phyloP scores from a whole-genome alignment of 2,797 vertebrate genomes.

The Anisognathus igniventris region DNA sequence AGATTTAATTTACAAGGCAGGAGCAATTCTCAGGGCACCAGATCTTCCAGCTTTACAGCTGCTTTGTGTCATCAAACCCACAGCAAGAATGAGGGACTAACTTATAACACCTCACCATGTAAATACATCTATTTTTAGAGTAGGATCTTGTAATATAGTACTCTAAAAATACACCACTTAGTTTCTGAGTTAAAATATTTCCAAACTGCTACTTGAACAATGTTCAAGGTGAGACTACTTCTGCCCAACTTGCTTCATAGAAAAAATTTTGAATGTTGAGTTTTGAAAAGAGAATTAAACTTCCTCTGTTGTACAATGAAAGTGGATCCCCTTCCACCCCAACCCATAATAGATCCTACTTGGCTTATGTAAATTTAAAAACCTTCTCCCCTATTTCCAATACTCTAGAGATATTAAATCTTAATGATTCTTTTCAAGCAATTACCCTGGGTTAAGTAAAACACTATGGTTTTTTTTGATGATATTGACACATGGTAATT shows the following conservation, averaged over 20 bases:
- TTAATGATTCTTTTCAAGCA: constrained; percentile 73
- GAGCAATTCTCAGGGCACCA: constrained; percentile 17
- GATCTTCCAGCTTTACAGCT: constrained; percentile 25
- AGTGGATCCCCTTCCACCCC: background rate
- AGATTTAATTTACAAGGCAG: constrained; percentile 39
- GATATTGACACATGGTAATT: constrained; percentile 64
- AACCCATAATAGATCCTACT: background rate
- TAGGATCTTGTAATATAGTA: background rate
- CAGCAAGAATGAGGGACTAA: background rate
- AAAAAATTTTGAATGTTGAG: background rate
- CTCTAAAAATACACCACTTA: background rate
- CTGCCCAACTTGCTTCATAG: background rate
- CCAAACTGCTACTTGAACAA: background rate
- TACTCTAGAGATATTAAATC: constrained; percentile 64
- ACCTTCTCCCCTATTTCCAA: background rate
- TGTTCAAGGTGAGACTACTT: background rate
- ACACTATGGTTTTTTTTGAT: constrained; percentile 10
- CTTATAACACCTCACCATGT: background rate
- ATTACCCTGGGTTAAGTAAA: constrained; percentile 78
- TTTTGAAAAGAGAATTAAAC: background rate
- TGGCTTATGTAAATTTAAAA: background rate
- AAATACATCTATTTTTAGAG: background rate
- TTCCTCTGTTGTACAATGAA: background rate
- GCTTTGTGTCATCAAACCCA: constrained; percentile 13
- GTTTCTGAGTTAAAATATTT: background rate